Percentiles rank a stretch among this genome's conserved stretches.
These are phyloP conservation scores for Zoanthus gigantus DNA, from an alignment of 92 coral and sea anemone species.

Conservation along the genomic window DNA sequence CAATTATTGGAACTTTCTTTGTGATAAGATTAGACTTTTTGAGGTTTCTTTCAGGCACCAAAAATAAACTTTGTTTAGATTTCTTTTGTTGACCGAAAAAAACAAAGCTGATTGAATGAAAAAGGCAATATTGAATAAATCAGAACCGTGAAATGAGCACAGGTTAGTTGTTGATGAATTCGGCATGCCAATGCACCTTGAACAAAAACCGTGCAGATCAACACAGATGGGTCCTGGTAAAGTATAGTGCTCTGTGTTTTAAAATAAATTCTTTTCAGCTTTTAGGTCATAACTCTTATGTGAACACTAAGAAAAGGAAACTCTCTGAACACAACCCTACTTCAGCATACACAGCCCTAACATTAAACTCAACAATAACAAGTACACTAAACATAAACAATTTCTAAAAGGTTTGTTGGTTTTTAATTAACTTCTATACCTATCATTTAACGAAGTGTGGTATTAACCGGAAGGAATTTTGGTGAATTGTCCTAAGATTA, in stretches of 20 bases:
- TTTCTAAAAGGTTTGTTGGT: slow-evolving; percentile 44
- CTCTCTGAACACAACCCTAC: not conserved
- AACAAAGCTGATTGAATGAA: slow-evolving; percentile 1
- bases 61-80: slow-evolving; percentile 19
- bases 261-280: not conserved
- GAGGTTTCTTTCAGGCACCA: not conserved
- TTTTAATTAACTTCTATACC: slow-evolving; percentile 41
- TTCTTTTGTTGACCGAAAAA: slow-evolving; percentile 35
- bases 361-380: slow-evolving; percentile 10
- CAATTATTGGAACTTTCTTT: not conserved
- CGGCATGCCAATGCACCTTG: not conserved
- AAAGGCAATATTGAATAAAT: slow-evolving; percentile 15
- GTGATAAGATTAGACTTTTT: not conserved
- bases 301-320: not conserved
- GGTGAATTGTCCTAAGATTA: slow-evolving; percentile 18
- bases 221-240: not conserved
- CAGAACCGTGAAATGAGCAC: slow-evolving; percentile 46
- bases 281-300: not conserved
- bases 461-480: slow-evolving; percentile 43
- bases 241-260: not conserved
- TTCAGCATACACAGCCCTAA: not conserved
- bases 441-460: slow-evolving; percentile 26
- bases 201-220: not conserved
- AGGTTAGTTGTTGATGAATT: slow-evolving; percentile 18
- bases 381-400: slow-evolving; percentile 27